A percentile compares a stretch with the other conserved stretches of the same genome.
These are phyloP conservation scores for Stenotaenia linearis DNA, from an alignment of 2,888 invertebrate species.

Conservation along the genomic window DNA sequence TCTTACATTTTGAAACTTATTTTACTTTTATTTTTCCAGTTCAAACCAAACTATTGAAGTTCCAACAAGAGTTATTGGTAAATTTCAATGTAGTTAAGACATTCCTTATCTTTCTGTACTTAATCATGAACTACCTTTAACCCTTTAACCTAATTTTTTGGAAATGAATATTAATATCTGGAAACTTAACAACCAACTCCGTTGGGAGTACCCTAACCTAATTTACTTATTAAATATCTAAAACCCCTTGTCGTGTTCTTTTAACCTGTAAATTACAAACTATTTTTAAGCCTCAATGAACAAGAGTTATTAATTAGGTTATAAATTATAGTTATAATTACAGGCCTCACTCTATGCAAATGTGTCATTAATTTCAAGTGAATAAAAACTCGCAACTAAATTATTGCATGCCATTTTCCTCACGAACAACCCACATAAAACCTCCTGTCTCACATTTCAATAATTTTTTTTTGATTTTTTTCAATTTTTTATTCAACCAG, in stretches of 20 bases:
- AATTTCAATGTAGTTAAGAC: no score
- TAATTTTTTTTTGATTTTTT: not conserved
- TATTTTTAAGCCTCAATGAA: not conserved
- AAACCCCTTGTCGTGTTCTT: not conserved
- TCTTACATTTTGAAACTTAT: no score
- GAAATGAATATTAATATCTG: not conserved
- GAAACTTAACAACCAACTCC: not conserved
- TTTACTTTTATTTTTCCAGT: no score
- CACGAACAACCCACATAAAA: not conserved
- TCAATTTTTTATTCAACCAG: not conserved
- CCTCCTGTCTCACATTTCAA: not conserved
- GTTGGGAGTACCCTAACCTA: not conserved
- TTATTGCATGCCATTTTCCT: not conserved
- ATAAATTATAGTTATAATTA: slow-evolving; percentile 9
- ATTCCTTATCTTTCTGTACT: no score
- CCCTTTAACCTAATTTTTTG: not conserved
- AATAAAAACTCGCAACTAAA: not conserved
- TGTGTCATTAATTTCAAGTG: not conserved
- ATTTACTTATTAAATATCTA: not conserved
- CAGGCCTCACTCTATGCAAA: not conserved
- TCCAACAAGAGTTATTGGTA: no score
- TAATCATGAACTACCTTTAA: not conserved
- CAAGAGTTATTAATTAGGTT: not conserved
- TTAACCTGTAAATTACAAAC: not conserved
- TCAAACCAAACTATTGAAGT: no score